Evolutionary conservation across 2,113 vertebrate species (phyloP).

Genomic region (Gracilinanus agilis): DNA sequence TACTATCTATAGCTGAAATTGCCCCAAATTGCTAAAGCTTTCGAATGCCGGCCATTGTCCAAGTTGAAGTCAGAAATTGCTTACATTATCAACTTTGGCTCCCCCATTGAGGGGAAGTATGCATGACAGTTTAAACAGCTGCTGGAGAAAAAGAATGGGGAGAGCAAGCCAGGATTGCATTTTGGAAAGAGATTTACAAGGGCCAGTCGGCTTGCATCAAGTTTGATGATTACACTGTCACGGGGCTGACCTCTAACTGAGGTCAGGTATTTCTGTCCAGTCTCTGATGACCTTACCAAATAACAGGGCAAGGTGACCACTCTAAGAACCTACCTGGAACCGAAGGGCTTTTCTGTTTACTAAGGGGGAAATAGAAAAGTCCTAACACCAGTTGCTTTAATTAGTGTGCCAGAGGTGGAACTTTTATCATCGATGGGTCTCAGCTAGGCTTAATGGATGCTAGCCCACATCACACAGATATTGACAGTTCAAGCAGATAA

Average conservation of each 20-base stretch:
- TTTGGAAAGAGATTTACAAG: neutral
- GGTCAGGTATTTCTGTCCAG: neutral
- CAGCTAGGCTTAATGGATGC: neutral
- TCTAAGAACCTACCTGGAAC: neutral
- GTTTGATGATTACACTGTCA: neutral
- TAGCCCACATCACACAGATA: constrained; percentile 23
- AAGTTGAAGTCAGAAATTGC: constrained; percentile 50
- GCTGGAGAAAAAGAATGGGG: neutral
- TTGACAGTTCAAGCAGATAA: neutral
- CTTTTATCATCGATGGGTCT: constrained; percentile 30
- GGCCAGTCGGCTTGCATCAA: neutral
- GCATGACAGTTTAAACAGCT: neutral
- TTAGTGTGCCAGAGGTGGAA: constrained; percentile 9
- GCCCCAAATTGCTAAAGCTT: constrained; percentile 19
- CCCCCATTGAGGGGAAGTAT: fast-evolving
- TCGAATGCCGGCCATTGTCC: neutral
- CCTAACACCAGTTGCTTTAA: neutral
- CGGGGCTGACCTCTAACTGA: neutral
- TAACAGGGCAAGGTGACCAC: neutral
- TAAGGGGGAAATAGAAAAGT: neutral
- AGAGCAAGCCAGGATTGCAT: neutral
- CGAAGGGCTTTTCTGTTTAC: neutral
- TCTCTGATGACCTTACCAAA: neutral
- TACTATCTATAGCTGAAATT: constrained; percentile 6
- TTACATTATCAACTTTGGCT: neutral